These are phyloP conservation scores for Platysteira castanea DNA, from an alignment of 2,113 vertebrate genomes.

Conservation along the genomic window DNA sequence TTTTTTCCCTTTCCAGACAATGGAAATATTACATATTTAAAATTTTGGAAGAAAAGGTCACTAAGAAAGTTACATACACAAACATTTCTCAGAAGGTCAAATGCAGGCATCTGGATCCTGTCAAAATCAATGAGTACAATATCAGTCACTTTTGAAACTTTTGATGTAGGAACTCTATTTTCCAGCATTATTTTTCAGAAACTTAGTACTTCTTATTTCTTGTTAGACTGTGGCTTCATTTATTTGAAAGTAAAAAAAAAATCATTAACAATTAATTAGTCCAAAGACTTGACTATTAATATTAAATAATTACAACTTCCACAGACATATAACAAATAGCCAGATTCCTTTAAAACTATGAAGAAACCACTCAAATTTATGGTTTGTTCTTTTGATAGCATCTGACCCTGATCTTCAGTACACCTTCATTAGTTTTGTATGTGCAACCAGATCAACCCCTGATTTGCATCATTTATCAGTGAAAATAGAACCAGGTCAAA, in stretches of 20 bases:
- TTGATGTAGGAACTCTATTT: neutral
- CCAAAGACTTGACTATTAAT: neutral
- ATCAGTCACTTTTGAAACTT: neutral
- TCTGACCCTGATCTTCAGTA: neutral
- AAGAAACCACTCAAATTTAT: neutral
- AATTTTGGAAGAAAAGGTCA: neutral
- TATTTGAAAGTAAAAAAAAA: neutral
- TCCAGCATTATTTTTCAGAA: neutral
- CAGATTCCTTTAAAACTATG: neutral
- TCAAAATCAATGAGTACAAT: neutral
- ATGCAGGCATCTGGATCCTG: neutral
- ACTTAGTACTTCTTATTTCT: neutral
- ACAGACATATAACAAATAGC: neutral
- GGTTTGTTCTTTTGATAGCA: neutral
- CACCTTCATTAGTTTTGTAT: neutral
- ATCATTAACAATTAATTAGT: neutral
- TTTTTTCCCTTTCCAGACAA: neutral
- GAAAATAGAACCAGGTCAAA: neutral
- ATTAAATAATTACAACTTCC: neutral
- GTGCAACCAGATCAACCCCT: neutral
- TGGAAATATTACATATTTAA: neutral
- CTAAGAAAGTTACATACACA: neutral
- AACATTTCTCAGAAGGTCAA: neutral
- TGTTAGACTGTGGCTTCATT: neutral
- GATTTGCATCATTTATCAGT: neutral